phyloP scores from a whole-genome alignment of 2,888 invertebrate genomes.

The Torymus auratus region DNA sequence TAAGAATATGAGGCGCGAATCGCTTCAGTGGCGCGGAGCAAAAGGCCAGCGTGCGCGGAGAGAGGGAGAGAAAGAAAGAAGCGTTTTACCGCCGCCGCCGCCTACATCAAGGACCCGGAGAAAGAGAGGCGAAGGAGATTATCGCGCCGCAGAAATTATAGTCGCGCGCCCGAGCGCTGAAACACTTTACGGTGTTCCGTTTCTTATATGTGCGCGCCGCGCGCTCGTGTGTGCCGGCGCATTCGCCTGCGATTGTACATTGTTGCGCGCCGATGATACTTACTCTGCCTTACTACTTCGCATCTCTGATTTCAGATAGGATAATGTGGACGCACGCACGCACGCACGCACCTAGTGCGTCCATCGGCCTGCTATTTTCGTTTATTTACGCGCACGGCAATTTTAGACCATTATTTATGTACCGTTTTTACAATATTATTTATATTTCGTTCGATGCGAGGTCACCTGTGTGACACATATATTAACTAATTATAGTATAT shows the following conservation, averaged over 20 bases:
- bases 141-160: conserved; percentile 61
- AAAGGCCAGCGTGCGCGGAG: conserved; percentile 45
- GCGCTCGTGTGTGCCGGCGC: conserved; percentile 4
- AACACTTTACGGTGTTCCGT: conserved; percentile 51
- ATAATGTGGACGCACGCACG: too few species aligned
- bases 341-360: too few species aligned
- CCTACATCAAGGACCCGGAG: conserved; percentile 63
- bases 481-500: too few species aligned
- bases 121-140: conserved; percentile 60
- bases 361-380: too few species aligned
- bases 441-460: too few species aligned
- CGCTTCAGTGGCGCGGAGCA: conserved; percentile 63
- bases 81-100: too few species aligned
- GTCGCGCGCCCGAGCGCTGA: conserved; percentile 26
- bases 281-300: background rate
- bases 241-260: background rate
- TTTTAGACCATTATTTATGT: too few species aligned
- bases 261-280: background rate
- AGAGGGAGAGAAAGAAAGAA: too few species aligned
- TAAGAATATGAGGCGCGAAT: conserved; percentile 51
- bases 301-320: background rate
- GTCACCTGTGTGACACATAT: too few species aligned
- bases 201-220: conserved; percentile 42
- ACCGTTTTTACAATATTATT: too few species aligned
- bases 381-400: too few species aligned